These are phyloP conservation scores for Amblyraja radiata DNA, from an alignment of 2,797 vertebrate species.

Conservation along the genomic window DNA sequence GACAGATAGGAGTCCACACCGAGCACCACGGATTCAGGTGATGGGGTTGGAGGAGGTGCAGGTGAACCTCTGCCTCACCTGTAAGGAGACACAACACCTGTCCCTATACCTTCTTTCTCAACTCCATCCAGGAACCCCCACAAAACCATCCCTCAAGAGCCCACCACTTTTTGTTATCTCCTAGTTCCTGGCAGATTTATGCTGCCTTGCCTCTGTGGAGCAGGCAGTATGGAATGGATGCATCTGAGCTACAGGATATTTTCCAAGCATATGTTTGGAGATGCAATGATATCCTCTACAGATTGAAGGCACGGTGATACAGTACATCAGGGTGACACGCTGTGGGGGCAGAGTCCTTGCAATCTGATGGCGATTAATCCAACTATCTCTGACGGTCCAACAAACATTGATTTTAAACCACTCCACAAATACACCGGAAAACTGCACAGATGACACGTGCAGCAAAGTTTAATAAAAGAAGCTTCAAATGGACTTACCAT, in stretches of 20 bases:
- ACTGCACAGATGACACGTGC: background rate
- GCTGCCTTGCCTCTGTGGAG: background rate
- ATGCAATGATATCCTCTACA: too few species aligned
- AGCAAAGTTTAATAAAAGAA: background rate
- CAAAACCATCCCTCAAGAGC: too few species aligned
- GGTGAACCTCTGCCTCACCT: too few species aligned
- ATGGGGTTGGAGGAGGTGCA: too few species aligned
- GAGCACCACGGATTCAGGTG: too few species aligned
- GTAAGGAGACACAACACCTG: too few species aligned
- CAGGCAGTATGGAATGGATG: background rate
- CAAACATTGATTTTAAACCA: background rate
- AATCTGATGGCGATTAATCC: background rate
- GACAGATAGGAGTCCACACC: too few species aligned
- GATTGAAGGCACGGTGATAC: background rate
- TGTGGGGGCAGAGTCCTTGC: background rate
- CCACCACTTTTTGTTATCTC: too few species aligned
- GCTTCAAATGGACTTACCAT: background rate
- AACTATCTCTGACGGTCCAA: background rate
- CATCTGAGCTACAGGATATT: background rate
- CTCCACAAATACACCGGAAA: background rate
- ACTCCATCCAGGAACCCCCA: too few species aligned
- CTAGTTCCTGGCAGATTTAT: background rate
- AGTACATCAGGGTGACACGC: constrained; percentile 23
- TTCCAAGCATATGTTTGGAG: background rate
- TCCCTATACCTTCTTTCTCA: too few species aligned